phyloP scores from a whole-genome alignment of 1,140 invertebrate species.

The Eufriesea mexicana region DNA sequence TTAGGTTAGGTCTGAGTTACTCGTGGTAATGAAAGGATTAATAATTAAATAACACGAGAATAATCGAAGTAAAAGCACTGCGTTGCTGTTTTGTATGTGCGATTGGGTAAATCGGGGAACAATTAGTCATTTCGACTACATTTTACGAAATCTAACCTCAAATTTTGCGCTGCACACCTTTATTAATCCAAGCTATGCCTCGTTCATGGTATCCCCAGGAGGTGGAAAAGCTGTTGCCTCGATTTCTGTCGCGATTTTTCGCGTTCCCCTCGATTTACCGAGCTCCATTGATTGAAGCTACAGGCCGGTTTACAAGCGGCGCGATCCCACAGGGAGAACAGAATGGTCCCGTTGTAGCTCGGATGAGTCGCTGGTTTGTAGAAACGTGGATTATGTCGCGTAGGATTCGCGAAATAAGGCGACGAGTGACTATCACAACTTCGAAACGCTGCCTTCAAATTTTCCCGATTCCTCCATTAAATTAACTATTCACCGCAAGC shows the following conservation, averaged over 20 bases:
- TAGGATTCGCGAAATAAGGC: conserved; percentile 17
- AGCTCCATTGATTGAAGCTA: conserved; percentile 14
- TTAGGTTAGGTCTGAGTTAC: no score
- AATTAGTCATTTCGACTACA: not conserved
- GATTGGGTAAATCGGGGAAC: not conserved
- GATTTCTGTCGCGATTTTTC: conserved; percentile 10
- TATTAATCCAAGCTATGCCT: conserved; percentile 2
- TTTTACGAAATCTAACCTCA: not conserved
- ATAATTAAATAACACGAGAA: not conserved
- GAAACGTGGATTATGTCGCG: conserved; percentile 27
- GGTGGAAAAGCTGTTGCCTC: not conserved
- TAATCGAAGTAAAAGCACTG: no score
- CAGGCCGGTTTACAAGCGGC: conserved; percentile 1
- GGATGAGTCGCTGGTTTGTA: conserved; percentile 7
- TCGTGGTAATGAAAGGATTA: not conserved
- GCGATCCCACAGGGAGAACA: not conserved
- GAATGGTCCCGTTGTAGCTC: conserved; percentile 26
- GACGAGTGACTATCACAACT: not conserved
- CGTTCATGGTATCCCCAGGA: not conserved
- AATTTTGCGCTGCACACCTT: not conserved
- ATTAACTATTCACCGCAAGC: no score
- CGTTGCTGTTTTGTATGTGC: no score
- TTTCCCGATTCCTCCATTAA: not conserved
- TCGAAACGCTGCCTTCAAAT: not conserved
- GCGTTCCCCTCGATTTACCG: not conserved